These are phyloP conservation scores for Periophthalmus modestus DNA, from an alignment of 2,113 vertebrate genomes.

Conservation along the genomic window DNA sequence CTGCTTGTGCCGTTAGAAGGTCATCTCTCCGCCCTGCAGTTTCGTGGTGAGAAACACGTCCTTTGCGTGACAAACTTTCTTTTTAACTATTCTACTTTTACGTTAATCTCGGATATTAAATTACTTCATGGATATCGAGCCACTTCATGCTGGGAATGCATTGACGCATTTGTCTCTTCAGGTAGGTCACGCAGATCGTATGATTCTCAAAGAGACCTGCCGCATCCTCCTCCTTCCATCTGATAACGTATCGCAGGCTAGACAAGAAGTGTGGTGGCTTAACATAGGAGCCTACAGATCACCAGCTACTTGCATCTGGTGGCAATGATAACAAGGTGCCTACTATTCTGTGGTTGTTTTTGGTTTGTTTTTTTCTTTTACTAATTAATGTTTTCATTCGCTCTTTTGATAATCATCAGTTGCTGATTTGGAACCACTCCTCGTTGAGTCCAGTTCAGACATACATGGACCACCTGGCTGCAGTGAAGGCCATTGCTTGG, in stretches of 20 bases:
- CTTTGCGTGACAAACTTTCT: neutral
- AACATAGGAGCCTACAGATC: constrained; percentile 95
- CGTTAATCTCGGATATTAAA: no score
- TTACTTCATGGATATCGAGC: no score
- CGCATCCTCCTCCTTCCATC: constrained; percentile 85
- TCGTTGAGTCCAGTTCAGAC: constrained; percentile 85
- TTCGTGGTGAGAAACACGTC: constrained; percentile 83
- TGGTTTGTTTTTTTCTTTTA: neutral
- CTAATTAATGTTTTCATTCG: neutral
- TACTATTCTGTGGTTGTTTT: neutral
- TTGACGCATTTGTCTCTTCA: no score
- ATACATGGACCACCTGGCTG: constrained; percentile 91
- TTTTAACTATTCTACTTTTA: no score
- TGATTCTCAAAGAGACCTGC: constrained; percentile 90
- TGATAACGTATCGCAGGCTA: constrained; percentile 87
- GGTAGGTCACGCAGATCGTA: constrained; percentile 90
- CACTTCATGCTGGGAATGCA: no score
- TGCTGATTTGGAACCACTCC: constrained; percentile 94
- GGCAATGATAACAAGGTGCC: constrained; percentile 93
- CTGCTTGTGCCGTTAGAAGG: no score
- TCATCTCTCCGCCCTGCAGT: no score
- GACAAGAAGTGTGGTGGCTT: constrained; percentile 94
- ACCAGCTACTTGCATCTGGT: constrained; percentile 91
- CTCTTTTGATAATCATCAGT: constrained; percentile 62
- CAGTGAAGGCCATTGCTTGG: constrained; percentile 94